A percentile compares a stretch with the other conserved stretches of the same genome.
These are phyloP conservation scores for Osmoderma eremita DNA, from an alignment of 2,888 invertebrate genomes.

Conservation along the genomic window DNA sequence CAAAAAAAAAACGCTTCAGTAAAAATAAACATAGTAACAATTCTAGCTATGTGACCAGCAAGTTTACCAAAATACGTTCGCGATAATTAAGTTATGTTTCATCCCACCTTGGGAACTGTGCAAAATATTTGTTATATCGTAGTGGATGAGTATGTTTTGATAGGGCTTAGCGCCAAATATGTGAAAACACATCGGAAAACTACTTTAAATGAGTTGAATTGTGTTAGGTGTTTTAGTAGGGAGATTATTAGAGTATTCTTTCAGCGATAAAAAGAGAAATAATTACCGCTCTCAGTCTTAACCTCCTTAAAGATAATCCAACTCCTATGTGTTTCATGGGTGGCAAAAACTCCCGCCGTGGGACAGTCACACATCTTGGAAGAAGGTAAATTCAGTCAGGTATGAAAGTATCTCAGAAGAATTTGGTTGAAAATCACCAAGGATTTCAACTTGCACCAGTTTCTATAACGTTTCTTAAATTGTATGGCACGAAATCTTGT, in stretches of 20 bases:
- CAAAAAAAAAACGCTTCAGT: too few species aligned
- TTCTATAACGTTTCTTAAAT: neutral
- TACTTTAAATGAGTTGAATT: too few species aligned
- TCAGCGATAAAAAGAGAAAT: neutral
- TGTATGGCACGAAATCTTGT: neutral
- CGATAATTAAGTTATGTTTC: too few species aligned
- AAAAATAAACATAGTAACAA: conserved; percentile 2
- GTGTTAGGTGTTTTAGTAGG: too few species aligned
- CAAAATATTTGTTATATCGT: too few species aligned
- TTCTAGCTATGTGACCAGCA: neutral
- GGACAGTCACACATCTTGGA: conserved; percentile 63
- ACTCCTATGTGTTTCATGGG: conserved; percentile 77
- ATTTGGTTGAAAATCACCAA: neutral
- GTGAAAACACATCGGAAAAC: too few species aligned
- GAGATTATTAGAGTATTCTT: neutral
- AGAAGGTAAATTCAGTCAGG: conserved; percentile 8
- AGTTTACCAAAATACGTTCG: neutral
- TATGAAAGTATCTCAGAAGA: conserved; percentile 2
- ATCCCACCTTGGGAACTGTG: too few species aligned
- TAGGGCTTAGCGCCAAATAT: neutral
- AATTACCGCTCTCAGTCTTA: conserved; percentile 59
- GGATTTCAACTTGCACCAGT: conserved; percentile 8
- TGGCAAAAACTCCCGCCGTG: conserved; percentile 69
- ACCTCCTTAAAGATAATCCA: conserved; percentile 80
- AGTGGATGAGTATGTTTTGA: conserved; percentile 1